phyloP scores from a whole-genome alignment of 1,140 invertebrate genomes.

The Cataglyphis hispanica region DNA sequence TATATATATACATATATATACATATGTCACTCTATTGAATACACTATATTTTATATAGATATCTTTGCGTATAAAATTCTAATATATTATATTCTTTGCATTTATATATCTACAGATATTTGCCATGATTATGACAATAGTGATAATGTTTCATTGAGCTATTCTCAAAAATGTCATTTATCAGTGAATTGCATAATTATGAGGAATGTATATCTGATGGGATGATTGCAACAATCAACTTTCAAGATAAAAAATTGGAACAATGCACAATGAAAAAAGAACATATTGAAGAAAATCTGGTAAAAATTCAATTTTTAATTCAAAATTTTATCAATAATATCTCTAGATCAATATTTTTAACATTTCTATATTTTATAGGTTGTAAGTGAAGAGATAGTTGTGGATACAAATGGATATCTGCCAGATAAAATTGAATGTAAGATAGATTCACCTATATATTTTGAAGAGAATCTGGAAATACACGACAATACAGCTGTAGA shows the following conservation, averaged over 20 bases:
- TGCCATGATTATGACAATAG: not conserved
- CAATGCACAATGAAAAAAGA: slow-evolving; percentile 39
- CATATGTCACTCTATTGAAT: not conserved
- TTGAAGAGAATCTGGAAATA: slow-evolving; percentile 40
- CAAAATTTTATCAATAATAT: not conserved
- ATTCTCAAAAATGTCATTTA: slow-evolving; percentile 56
- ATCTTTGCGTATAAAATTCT: not conserved
- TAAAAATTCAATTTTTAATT: no score
- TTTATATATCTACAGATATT: not conserved
- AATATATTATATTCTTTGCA: not conserved
- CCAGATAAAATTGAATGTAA: not conserved
- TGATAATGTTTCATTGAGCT: not conserved
- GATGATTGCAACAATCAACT: slow-evolving; percentile 3
- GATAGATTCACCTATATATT: slow-evolving; percentile 30
- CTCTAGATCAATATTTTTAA: not conserved
- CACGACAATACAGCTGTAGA: not conserved
- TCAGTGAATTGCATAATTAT: slow-evolving; percentile 10
- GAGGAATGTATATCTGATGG: slow-evolving; percentile 44
- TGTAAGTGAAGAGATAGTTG: slow-evolving; percentile 58
- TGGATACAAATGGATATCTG: slow-evolving; percentile 40
- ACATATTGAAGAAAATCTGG: slow-evolving; percentile 41
- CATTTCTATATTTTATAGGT: slow-evolving; percentile 15
- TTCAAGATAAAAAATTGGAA: slow-evolving; percentile 10
- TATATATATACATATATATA: not conserved
- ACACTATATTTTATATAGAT: not conserved